These are phyloP conservation scores for Allygus modestus DNA, from an alignment of 2,888 invertebrate species.

Conservation along the genomic window DNA sequence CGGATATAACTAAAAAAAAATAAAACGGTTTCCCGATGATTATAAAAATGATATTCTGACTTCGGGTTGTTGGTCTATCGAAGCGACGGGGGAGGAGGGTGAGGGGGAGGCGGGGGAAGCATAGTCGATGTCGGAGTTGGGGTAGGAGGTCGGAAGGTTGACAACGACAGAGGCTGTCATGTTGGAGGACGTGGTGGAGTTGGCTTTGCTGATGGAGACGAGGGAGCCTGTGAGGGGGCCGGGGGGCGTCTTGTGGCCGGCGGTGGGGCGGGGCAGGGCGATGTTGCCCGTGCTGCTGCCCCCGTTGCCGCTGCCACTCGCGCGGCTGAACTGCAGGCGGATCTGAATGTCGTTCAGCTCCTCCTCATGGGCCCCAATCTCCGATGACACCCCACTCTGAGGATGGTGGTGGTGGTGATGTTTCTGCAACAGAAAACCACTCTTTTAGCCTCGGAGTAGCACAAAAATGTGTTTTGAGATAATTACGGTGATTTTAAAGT, in stretches of 20 bases:
- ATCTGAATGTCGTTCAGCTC: constrained; percentile 75
- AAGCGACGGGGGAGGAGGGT: constrained; percentile 70
- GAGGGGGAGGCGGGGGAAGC: constrained; percentile 71
- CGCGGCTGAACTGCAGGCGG: constrained; percentile 71
- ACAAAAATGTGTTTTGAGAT: not conserved
- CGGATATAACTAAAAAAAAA: not conserved
- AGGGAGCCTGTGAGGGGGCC: constrained; percentile 68
- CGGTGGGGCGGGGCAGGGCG: constrained; percentile 38
- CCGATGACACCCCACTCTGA: constrained; percentile 70
- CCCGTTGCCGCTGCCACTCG: constrained; percentile 72
- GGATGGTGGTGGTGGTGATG: constrained; percentile 68
- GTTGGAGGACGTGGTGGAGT: constrained; percentile 72
- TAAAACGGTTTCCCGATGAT: constrained; percentile 30
- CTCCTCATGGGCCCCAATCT: constrained; percentile 73
- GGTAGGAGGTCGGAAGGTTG: constrained; percentile 72
- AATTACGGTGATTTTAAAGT: too few species aligned
- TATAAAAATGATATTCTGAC: constrained; percentile 72
- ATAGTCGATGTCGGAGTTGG: constrained; percentile 72
- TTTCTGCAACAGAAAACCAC: constrained; percentile 68
- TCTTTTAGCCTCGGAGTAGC: not conserved
- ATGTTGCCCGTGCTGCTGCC: constrained; percentile 71
- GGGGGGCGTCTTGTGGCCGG: constrained; percentile 53
- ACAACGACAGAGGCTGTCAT: constrained; percentile 73
- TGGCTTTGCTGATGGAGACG: constrained; percentile 72
- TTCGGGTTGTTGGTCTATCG: constrained; percentile 71